A percentile compares a stretch with the other conserved stretches of the same genome.
These are phyloP conservation scores for Xestia sexstrigata DNA, from an alignment of 2,888 invertebrate genomes.

Conservation along the genomic window DNA sequence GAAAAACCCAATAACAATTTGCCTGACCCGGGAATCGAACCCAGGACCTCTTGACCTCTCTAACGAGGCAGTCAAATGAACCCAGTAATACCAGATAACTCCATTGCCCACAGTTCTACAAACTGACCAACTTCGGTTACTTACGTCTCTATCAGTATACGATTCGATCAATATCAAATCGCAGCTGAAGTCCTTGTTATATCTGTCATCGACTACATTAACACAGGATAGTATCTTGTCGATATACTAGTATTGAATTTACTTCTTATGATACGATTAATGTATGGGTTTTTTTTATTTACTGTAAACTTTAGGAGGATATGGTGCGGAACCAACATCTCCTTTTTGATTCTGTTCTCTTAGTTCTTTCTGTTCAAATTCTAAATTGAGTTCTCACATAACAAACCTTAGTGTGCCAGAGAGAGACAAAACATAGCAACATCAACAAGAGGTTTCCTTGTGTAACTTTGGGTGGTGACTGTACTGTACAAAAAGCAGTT, in stretches of 20 bases:
- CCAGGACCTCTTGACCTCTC: not conserved
- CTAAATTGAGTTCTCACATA: too few relatives aligned
- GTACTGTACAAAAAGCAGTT: too few relatives aligned
- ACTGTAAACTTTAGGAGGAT: not conserved
- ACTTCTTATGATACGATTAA: not conserved
- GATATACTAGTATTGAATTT: conserved; percentile 20
- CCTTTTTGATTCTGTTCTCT: too few relatives aligned
- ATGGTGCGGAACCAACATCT: not conserved
- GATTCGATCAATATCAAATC: not conserved
- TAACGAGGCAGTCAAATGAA: not conserved
- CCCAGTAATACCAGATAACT: not conserved
- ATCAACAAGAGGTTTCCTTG: too few relatives aligned
- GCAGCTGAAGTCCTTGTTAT: not conserved
- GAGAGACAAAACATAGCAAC: too few relatives aligned
- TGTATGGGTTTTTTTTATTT: not conserved
- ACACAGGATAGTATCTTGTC: conserved; percentile 1
- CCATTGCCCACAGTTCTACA: not conserved
- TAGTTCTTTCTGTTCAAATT: too few relatives aligned
- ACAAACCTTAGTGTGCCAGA: too few relatives aligned
- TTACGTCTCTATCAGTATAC: not conserved
- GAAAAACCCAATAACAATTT: too few relatives aligned
- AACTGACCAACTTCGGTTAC: not conserved
- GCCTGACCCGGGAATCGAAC: too few relatives aligned
- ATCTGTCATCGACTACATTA: not conserved
- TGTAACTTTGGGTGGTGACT: too few relatives aligned